phyloP scores from a whole-genome alignment of 2,888 invertebrate species.

The Cataglyphis livida region DNA sequence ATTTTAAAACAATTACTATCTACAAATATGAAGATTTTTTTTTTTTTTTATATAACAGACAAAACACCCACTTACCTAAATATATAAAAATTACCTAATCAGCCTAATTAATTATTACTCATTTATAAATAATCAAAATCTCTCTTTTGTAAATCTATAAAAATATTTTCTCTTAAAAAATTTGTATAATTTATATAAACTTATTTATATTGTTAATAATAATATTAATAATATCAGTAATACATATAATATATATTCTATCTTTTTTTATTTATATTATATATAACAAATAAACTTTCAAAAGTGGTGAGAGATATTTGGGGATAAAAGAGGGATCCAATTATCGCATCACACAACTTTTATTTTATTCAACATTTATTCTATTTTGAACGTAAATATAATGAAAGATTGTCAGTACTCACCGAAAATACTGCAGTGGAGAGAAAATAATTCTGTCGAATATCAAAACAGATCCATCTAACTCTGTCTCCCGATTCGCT shows the following conservation, averaged over 20 bases:
- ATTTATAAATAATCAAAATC: neutral
- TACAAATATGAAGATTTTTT: neutral
- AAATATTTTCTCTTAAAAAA: neutral
- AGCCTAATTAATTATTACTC: neutral
- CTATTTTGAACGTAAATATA: slow-evolving; percentile 1
- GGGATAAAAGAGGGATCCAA: neutral
- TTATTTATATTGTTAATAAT: neutral
- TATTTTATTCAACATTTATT: neutral
- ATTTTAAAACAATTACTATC: neutral
- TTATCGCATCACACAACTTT: neutral
- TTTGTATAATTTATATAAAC: neutral
- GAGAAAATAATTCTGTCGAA: slow-evolving; percentile 28
- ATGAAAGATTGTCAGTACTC: slow-evolving; percentile 20
- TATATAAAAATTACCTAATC: neutral
- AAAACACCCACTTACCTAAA: neutral
- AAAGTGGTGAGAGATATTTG: neutral
- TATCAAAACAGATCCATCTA: slow-evolving; percentile 56
- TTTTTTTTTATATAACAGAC: neutral
- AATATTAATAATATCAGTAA: neutral
- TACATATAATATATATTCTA: neutral
- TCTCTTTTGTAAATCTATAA: neutral
- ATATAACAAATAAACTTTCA: neutral
- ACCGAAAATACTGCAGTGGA: slow-evolving; percentile 15
- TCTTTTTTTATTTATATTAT: neutral
- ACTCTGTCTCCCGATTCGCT: slow-evolving; percentile 17